Base-by-base conservation (phyloP, 2,888 invertebrate species). In the Sarcophaga carnaria region DNA sequence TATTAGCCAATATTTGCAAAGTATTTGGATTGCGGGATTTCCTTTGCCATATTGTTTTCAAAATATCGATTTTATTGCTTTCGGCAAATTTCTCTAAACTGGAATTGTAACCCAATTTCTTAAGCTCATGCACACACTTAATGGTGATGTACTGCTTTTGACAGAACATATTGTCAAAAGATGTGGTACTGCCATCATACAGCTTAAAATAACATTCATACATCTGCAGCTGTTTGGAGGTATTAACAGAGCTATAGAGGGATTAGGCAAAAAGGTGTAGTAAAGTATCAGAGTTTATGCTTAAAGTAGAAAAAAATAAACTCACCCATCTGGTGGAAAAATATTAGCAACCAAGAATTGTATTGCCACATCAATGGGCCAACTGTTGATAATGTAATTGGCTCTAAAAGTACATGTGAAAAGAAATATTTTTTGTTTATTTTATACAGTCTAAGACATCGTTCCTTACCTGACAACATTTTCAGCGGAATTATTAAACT, bases 201-300 rank as follows among this genome's bases (percentile, higher is more conserved):
- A 94, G 89, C 84, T 93, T 93, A 3, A 92, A 91, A 69, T 93
- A 92, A 72, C 93, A 93, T 88, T 94, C 93, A 79, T 92, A 93
- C 90, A 93, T 91, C 83, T 93, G 92, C 37, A 94, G 88, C 84
- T 93, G 93, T 14, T 93, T 92, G 3, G 90, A 91, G 5, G 92
- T 92, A 83, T 92, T 93, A 3, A 90, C 88, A 4, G 90, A 86
- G 4, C 92, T 92, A 45, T 72, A 78, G 37, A 8, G 37, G 8
- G 17, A 14, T 47, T 10, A 22, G 80, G 14, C 20, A 8, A 64
- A 47, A 25, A 2, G 37, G 8, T 25, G 12, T n/a, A 14, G 62
- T 12, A 62, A 63, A 22, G 59, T n/a, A 63, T 25, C 37, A 37
- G 2, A 10, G 25, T 70, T 27, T 27, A 17, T 45, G 4, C 1